phyloP scores from a whole-genome alignment of 2,888 invertebrate species.

The Lochmaea capreae region DNA sequence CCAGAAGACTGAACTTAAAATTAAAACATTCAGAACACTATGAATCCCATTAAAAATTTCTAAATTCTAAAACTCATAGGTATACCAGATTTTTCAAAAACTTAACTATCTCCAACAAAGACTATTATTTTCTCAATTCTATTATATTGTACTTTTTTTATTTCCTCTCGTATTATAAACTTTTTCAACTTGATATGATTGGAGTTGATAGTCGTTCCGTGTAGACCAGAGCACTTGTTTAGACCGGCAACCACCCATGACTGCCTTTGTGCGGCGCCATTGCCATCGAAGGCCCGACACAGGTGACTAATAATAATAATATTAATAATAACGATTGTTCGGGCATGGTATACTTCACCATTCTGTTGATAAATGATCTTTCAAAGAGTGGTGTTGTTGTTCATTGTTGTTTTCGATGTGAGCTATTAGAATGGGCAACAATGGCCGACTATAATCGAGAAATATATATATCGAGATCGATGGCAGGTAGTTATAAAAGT shows the following conservation, averaged over 20 bases:
- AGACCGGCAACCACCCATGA: slow-evolving; percentile 25
- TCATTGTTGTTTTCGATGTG: slow-evolving; percentile 29
- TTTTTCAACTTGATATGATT: neutral
- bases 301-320: slow-evolving; percentile 33
- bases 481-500: slow-evolving; percentile 7
- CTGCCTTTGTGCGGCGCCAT: slow-evolving; percentile 30
- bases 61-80: too few relatives aligned
- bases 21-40: too few relatives aligned
- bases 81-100: too few relatives aligned
- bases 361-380: slow-evolving; percentile 32
- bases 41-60: too few relatives aligned
- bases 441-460: slow-evolving; percentile 29
- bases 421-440: slow-evolving; percentile 33
- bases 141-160: too few relatives aligned
- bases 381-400: slow-evolving; percentile 26
- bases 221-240: slow-evolving; percentile 20
- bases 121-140: too few relatives aligned
- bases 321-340: slow-evolving; percentile 19
- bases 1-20: too few relatives aligned
- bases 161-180: neutral
- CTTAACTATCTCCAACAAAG: too few relatives aligned
- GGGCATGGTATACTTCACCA: slow-evolving; percentile 5
- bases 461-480: slow-evolving; percentile 22
- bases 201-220: neutral
- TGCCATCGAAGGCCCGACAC: slow-evolving; percentile 17